Conservation (phyloP, 1,140 invertebrate genomes). For the Trinorchestia longiramus region DNA sequence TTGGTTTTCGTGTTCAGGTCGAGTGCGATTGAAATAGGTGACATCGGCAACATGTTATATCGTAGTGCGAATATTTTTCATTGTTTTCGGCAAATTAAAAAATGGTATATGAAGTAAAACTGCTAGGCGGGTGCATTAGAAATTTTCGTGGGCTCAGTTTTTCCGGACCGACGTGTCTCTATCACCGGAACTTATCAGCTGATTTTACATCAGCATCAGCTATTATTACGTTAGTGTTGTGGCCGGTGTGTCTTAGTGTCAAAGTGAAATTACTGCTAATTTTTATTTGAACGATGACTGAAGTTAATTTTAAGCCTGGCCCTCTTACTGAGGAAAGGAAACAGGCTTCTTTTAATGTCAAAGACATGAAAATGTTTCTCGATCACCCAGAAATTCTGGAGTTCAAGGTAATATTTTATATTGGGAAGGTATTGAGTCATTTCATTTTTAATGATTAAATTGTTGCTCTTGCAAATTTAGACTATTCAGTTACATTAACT, state of each 20-base stretch:
- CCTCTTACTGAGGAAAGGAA: constrained; percentile 81
- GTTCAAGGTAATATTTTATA: constrained; percentile 77
- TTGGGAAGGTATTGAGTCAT: no score
- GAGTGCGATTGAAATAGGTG: no score
- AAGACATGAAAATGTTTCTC: constrained; percentile 79
- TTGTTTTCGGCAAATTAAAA: no score
- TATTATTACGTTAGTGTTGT: background rate
- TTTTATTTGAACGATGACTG: constrained; percentile 5
- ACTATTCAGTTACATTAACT: no score
- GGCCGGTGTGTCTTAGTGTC: background rate
- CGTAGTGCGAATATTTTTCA: no score
- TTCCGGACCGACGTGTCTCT: background rate
- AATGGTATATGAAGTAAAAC: background rate
- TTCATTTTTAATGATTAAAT: no score
- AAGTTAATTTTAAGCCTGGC: constrained; percentile 69
- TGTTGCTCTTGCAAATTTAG: no score
- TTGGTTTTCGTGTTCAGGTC: no score
- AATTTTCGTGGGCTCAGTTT: background rate
- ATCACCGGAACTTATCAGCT: background rate
- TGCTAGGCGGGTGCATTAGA: background rate
- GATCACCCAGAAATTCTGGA: constrained; percentile 80
- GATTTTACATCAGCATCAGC: background rate
- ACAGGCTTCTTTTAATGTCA: constrained; percentile 83
- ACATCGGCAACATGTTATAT: no score
- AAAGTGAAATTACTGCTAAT: background rate